phyloP scores from a whole-genome alignment of 2,113 vertebrate species.

The Cebus imitator region DNA sequence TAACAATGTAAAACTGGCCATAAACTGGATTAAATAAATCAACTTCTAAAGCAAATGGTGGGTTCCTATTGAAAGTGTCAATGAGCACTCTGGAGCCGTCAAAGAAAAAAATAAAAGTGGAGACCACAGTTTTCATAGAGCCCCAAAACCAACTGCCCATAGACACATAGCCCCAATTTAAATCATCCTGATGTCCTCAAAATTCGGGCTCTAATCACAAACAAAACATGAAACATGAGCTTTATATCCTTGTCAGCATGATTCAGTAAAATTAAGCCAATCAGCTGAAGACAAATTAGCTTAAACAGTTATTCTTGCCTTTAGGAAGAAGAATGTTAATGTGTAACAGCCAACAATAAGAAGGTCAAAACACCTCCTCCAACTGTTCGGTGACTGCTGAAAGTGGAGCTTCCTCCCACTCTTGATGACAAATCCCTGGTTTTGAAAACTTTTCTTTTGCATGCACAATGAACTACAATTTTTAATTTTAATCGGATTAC shows the following conservation, averaged over 20 bases:
- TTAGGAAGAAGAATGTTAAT: background rate
- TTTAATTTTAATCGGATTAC: background rate
- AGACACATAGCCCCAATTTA: background rate
- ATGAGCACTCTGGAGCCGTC: accelerated
- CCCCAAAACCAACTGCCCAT: background rate
- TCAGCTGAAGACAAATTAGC: background rate
- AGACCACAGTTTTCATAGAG: too few relatives aligned
- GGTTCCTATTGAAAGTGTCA: accelerated
- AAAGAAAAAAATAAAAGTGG: background rate
- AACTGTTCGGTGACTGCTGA: too few relatives aligned
- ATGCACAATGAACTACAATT: background rate
- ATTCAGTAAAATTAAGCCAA: background rate
- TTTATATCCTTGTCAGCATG: too few relatives aligned
- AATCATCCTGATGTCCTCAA: background rate
- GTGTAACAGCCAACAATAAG: background rate
- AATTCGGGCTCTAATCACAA: background rate
- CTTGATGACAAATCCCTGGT: background rate
- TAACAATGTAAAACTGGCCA: background rate
- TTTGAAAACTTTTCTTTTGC: background rate
- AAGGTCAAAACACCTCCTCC: accelerated
- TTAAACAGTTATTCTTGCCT: background rate
- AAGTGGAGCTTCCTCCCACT: background rate
- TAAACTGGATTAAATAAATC: background rate
- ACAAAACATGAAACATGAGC: background rate
- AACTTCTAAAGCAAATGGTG: accelerated